These are phyloP conservation scores for Chloroceryle inda DNA, from an alignment of 2,797 vertebrate genomes.

Conservation along the genomic window DNA sequence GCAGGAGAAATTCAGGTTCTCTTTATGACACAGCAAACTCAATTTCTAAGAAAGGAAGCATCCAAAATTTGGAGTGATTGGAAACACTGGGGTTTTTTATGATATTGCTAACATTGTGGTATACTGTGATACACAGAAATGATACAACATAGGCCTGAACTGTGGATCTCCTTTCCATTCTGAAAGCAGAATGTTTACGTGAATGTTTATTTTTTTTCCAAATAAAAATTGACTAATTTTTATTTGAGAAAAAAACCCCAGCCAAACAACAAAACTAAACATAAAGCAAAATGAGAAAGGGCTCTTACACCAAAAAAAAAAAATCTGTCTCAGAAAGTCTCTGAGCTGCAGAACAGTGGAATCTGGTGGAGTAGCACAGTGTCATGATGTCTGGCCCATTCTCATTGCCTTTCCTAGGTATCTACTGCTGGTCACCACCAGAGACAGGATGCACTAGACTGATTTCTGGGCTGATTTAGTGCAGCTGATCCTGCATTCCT, in stretches of 20 bases:
- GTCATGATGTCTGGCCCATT: not conserved
- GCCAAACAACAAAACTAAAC: too few species aligned
- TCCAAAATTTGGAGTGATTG: not conserved
- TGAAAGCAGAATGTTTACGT: not conserved
- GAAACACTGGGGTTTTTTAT: not conserved
- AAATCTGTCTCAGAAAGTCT: not conserved
- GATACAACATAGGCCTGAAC: not conserved
- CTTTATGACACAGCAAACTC: not conserved
- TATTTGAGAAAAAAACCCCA: not conserved
- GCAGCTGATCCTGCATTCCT: not conserved
- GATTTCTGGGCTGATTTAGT: not conserved
- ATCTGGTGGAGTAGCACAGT: not conserved
- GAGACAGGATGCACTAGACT: not conserved
- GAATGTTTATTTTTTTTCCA: not conserved
- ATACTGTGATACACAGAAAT: not conserved
- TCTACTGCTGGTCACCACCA: not conserved
- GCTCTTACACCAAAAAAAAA: not conserved
- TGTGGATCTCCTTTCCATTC: not conserved
- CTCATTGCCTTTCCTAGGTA: not conserved
- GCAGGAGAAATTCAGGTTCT: not conserved
- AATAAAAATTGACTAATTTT: not conserved
- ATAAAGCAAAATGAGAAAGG: not conserved
- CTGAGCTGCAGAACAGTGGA: not conserved
- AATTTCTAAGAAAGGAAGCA: not conserved
- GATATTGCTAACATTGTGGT: not conserved